These are phyloP conservation scores for Drosophila rhopaloa DNA, from an alignment of 1,140 invertebrate species.

Conservation along the genomic window DNA sequence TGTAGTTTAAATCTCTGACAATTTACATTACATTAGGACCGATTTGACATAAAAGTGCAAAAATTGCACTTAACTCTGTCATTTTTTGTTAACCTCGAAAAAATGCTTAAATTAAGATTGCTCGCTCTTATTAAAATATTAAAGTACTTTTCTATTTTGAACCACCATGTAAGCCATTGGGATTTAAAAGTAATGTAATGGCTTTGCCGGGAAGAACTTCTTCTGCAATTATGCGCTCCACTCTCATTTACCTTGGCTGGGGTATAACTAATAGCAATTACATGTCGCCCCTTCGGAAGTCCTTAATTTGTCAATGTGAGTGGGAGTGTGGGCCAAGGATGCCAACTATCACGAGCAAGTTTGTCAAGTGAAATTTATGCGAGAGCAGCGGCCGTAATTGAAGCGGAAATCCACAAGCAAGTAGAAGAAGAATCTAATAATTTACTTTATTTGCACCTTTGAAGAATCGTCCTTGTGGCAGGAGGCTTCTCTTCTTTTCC, in stretches of 20 bases:
- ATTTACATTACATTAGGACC: too few relatives aligned
- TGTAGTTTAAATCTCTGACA: too few relatives aligned
- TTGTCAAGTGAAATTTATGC: constrained; percentile 82
- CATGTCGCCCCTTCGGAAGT: constrained; percentile 54
- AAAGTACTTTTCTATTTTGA: too few relatives aligned
- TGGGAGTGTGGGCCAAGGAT: constrained; percentile 1
- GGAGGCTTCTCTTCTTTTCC: not conserved
- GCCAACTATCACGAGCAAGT: constrained; percentile 67
- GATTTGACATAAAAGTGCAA: too few relatives aligned
- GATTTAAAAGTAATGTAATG: constrained; percentile 8
- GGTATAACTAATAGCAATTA: constrained; percentile 59
- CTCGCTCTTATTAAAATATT: too few relatives aligned
- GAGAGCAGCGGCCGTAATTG: constrained; percentile 70
- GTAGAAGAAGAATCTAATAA: constrained; percentile 70
- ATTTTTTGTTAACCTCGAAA: too few relatives aligned
- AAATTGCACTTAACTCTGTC: too few relatives aligned
- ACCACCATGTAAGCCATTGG: too few relatives aligned
- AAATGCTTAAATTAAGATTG: too few relatives aligned
- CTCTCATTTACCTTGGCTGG: constrained; percentile 45
- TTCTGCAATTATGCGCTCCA: not conserved
- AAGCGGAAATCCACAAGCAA: constrained; percentile 81
- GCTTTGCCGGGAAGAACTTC: constrained; percentile 1
- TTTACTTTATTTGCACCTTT: constrained; percentile 83
- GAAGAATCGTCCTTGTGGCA: constrained; percentile 57
- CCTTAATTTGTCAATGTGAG: constrained; percentile 66